Percentiles rank a stretch among this genome's conserved stretches.
Evolutionary conservation across 2,113 vertebrate genomes (phyloP).

Genomic region (Gobiocypris rarus): DNA sequence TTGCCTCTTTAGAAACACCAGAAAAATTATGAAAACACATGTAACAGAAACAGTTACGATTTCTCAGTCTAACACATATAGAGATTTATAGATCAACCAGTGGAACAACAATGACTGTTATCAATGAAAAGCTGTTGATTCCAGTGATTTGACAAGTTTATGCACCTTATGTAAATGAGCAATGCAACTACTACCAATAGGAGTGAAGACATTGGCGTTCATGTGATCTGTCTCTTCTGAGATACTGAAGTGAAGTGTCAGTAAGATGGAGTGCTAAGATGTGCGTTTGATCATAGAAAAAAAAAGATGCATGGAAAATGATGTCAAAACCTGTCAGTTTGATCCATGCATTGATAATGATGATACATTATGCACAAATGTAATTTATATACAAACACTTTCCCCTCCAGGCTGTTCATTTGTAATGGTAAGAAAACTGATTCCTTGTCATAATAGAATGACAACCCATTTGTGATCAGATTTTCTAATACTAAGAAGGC

Average conservation of each 20-base stretch:
- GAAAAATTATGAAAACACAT: slow-evolving; percentile 34
- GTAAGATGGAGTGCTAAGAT: neutral
- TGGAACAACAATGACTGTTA: neutral
- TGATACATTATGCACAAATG: neutral
- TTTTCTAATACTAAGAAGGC: neutral
- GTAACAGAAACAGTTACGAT: slow-evolving; percentile 20
- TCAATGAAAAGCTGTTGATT: neutral
- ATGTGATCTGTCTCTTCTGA: slow-evolving; percentile 7
- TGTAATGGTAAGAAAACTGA: slow-evolving; percentile 17
- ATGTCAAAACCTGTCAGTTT: neutral
- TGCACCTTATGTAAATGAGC: neutral
- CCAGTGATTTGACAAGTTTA: neutral
- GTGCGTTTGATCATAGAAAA: neutral
- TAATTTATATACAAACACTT: neutral
- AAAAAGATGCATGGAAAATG: neutral
- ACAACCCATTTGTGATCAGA: neutral
- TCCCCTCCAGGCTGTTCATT: neutral
- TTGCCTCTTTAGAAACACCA: slow-evolving; percentile 36
- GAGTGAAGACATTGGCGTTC: neutral
- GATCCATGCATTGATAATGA: neutral
- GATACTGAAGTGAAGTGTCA: neutral
- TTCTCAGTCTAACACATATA: too few relatives aligned
- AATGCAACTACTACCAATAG: neutral
- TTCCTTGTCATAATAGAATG: neutral
- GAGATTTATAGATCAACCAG: neutral